Evolutionary conservation across 92 coral and sea anemone genomes (phyloP), one percentile per base, ranked within the genome.

Genomic region (Phenganax stokvisi): DNA sequence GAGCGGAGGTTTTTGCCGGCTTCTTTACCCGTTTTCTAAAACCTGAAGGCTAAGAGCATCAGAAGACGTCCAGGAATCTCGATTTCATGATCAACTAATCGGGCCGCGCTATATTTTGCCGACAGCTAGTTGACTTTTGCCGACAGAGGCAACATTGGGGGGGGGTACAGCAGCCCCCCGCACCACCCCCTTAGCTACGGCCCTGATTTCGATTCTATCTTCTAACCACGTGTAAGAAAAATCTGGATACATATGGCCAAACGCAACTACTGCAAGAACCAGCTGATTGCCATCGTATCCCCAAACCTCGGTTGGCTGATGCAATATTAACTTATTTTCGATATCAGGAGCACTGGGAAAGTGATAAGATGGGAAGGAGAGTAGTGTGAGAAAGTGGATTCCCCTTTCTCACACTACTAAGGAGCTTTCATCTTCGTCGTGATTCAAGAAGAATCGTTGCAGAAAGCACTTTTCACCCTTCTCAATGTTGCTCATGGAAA

Each of bases 271-370:
- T 27, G 76, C 78, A 7, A 81, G 12, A 68, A 70, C 44, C 2
- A 70, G 68, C 57, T 70, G 85, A 7, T 69, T 69, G 54, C 31
- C 51, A 55, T 81, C 68, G 74, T 67, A 81, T 27, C 85, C 78
- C 85, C 85, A 81, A 56, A 70, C 67, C 61, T 70, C 85, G 12
- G 77, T 29, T 54, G 78, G 85, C 54, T 67, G 78, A 70, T 81
- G 85, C 9, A 81, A 63, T 54, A 81, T 68, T 16, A 71, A 47
- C 47, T 37, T 37, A 37, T 37, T 37, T 37, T 37, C 47, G 47
- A 37, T 37, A 37, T 62, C 74, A 31, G 74, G 25, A 20, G 25
- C 65, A 59, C 65, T 12, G 30, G 11, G 54, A 37, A 68, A 70
- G 25, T 55, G 25, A 9, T 81, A 12, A 11, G 54, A 52, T 54